A percentile compares a stretch with the other conserved stretches of the same genome.
Evolutionary conservation across 2,113 vertebrate species (phyloP).

Genomic region (Albula glossodonta): DNA sequence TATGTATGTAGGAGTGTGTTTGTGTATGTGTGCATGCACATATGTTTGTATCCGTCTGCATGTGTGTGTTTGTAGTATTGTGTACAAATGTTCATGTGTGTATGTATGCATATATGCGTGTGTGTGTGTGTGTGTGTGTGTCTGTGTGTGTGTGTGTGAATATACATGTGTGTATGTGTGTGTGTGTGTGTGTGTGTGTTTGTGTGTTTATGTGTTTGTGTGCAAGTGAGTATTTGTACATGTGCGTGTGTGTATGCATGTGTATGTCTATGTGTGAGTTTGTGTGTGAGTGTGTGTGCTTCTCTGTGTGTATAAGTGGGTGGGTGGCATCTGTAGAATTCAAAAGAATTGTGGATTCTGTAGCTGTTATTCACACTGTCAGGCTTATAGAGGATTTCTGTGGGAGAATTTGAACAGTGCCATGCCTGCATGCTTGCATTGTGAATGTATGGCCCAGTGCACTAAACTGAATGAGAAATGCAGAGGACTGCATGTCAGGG

Average conservation of each 20-base stretch:
- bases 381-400: not conserved
- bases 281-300: not conserved
- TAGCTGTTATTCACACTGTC: not conserved
- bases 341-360: not conserved
- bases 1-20: constrained; percentile 13
- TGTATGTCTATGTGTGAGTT: not conserved
- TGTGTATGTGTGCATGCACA: constrained; percentile 13
- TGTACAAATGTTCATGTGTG: not conserved
- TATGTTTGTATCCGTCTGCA: not conserved
- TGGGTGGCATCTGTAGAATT: not conserved
- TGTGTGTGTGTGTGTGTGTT: not conserved
- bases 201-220: not conserved
- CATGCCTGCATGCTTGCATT: not conserved
- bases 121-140: not conserved
- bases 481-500: not conserved
- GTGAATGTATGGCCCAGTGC: not conserved
- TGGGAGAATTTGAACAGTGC: not conserved
- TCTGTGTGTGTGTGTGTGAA: not conserved
- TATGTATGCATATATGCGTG: constrained; percentile 3
- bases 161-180: not conserved
- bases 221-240: not conserved
- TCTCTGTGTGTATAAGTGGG: not conserved
- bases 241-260: not conserved
- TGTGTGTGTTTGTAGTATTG: not conserved
- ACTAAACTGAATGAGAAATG: not conserved